Evolutionary conservation across 2,888 invertebrate species (phyloP).

Genomic region (Caenorhabditis japonica): DNA sequence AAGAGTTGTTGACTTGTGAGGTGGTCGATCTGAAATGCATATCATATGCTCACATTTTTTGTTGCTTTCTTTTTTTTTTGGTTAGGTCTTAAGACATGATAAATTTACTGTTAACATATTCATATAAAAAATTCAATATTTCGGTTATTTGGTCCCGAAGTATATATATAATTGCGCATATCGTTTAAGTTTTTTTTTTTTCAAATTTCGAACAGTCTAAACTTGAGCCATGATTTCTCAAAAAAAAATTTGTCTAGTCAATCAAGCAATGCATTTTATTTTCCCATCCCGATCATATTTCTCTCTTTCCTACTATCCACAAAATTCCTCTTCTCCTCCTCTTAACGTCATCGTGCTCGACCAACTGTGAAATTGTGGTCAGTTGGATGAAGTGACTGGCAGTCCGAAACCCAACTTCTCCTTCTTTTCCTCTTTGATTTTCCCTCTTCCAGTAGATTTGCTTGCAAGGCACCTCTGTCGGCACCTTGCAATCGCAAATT

Average conservation of each 20-base stretch:
- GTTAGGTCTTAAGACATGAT: too few species aligned
- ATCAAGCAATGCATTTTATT: too few species aligned
- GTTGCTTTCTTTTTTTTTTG: slow-evolving; percentile 8
- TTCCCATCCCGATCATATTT: slow-evolving; percentile 50
- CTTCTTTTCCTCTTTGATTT: background rate
- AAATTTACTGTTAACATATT: too few species aligned
- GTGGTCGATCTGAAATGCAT: slow-evolving; percentile 39
- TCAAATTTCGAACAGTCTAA: too few species aligned
- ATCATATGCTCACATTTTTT: slow-evolving; percentile 18
- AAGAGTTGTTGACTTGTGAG: slow-evolving; percentile 30
- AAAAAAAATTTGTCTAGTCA: slow-evolving; percentile 14
- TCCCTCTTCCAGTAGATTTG: background rate
- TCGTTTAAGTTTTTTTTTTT: too few species aligned
- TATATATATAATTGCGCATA: too few species aligned
- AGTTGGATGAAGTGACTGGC: slow-evolving; percentile 2
- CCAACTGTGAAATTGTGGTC: slow-evolving; percentile 42
- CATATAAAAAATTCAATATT: too few species aligned
- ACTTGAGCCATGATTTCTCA: too few species aligned
- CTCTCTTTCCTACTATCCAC: slow-evolving; percentile 12
- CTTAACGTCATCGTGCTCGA: slow-evolving; percentile 22
- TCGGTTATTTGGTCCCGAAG: too few species aligned
- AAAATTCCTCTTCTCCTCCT: slow-evolving; percentile 23
- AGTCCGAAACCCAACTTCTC: background rate
- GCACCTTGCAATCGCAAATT: background rate
- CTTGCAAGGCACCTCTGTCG: background rate